phyloP scores from a whole-genome alignment of 2,797 vertebrate genomes.

The Florisuga fusca region DNA sequence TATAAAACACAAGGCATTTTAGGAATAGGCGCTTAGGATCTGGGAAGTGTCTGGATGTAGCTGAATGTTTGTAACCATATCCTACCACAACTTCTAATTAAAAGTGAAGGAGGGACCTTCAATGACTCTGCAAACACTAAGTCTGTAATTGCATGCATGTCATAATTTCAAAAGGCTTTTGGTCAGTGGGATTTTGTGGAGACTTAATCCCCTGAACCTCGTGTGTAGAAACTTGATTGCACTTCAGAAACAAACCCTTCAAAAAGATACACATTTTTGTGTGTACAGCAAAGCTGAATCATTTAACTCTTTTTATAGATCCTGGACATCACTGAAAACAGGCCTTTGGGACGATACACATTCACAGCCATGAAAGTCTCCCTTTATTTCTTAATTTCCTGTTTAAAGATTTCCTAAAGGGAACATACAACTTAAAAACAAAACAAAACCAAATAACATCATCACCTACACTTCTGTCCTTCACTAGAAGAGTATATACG shows the following conservation, averaged over 20 bases:
- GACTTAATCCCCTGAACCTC: neutral
- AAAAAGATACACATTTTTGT: neutral
- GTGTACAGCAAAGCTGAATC: neutral
- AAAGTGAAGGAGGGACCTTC: neutral
- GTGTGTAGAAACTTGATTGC: neutral
- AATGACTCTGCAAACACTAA: neutral
- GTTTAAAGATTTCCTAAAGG: neutral
- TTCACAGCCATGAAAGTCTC: neutral
- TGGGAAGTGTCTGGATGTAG: neutral
- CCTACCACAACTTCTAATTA: neutral
- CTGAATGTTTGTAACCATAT: neutral
- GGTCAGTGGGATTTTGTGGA: neutral
- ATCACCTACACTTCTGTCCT: neutral
- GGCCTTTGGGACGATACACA: neutral
- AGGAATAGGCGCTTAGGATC: neutral
- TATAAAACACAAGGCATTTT: neutral
- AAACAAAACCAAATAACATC: neutral
- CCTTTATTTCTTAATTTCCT: conserved; percentile 37
- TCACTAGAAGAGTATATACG: neutral
- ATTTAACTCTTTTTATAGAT: neutral
- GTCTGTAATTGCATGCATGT: neutral
- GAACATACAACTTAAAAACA: neutral
- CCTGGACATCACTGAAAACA: neutral
- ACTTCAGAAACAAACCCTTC: neutral
- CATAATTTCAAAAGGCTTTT: neutral